Evolutionary conservation across 2,888 invertebrate genomes (phyloP).

Genomic region (Adineta ricciae): DNA sequence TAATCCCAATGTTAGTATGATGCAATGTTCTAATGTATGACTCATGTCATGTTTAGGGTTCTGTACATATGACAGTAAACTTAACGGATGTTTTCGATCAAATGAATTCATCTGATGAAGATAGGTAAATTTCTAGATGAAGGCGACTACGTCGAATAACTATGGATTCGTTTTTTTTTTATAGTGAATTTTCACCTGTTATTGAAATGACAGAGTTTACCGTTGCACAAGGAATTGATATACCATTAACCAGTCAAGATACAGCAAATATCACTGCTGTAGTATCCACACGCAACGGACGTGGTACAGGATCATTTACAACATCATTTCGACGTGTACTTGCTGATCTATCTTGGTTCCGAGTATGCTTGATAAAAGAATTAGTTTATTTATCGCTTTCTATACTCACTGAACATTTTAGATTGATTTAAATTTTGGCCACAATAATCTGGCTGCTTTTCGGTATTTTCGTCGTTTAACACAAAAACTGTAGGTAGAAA

Average conservation of each 20-base stretch:
- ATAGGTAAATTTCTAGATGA: neutral
- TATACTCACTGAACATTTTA: neutral
- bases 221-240: conserved; percentile 81
- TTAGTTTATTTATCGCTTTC: neutral
- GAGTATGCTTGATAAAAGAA: conserved; percentile 52
- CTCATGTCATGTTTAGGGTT: conserved; percentile 54
- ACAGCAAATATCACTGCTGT: conserved; percentile 65
- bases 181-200: conserved; percentile 59
- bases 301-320: conserved; percentile 63
- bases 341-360: conserved; percentile 75
- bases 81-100: conserved; percentile 77
- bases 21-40: neutral
- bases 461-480: conserved; percentile 7
- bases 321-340: conserved; percentile 66
- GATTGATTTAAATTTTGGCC: neutral
- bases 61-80: conserved; percentile 73
- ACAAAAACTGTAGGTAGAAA: neutral
- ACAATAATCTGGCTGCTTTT: neutral
- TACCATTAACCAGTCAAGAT: conserved; percentile 74
- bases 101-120: neutral
- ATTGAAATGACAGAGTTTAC: conserved; percentile 83
- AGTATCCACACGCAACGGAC: conserved; percentile 65
- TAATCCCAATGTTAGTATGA: conserved; percentile 62
- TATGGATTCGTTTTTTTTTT: too few relatives aligned
- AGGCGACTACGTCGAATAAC: neutral